Percentiles rank a stretch among this genome's conserved stretches.
phyloP scores from a whole-genome alignment of 1,140 invertebrate genomes.

The Phortica variegata region DNA sequence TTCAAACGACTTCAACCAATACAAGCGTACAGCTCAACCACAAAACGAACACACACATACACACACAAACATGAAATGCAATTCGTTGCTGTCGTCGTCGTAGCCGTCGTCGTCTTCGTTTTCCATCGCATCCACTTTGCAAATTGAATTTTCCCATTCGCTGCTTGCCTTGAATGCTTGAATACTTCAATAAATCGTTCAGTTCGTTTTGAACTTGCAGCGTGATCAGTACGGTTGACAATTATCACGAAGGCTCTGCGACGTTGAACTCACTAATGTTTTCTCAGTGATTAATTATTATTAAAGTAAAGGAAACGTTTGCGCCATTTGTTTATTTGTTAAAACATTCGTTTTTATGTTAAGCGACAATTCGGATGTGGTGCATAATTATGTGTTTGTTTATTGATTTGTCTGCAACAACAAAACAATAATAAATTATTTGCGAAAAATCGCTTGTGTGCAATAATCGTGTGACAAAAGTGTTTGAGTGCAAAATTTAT shows the following conservation, averaged over 20 bases:
- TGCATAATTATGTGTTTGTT: no score
- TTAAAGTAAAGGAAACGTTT: no score
- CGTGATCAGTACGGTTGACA: slow-evolving; percentile 24
- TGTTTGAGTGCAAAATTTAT: not conserved
- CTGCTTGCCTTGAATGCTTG: no score
- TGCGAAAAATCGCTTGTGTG: not conserved
- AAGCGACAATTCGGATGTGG: no score
- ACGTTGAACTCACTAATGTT: no score
- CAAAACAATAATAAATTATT: slow-evolving; percentile 6
- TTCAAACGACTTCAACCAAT: slow-evolving; percentile 1
- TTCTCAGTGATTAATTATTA: no score
- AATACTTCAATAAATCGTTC: no score
- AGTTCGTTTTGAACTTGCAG: slow-evolving; percentile 44
- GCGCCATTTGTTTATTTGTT: no score
- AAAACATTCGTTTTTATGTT: no score
- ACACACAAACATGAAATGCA: slow-evolving; percentile 24
- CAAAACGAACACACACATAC: slow-evolving; percentile 10
- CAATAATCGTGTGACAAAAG: not conserved
- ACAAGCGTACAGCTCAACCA: slow-evolving; percentile 15
- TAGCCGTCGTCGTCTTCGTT: slow-evolving; percentile 5
- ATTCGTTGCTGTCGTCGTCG: slow-evolving; percentile 16
- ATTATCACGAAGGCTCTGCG: no score
- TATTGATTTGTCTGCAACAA: slow-evolving; percentile 1
- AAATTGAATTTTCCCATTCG: slow-evolving; percentile 8
- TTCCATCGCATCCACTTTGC: no score